Base-by-base conservation (phyloP, 1,140 invertebrate species). In the Drosophila sechellia region DNA sequence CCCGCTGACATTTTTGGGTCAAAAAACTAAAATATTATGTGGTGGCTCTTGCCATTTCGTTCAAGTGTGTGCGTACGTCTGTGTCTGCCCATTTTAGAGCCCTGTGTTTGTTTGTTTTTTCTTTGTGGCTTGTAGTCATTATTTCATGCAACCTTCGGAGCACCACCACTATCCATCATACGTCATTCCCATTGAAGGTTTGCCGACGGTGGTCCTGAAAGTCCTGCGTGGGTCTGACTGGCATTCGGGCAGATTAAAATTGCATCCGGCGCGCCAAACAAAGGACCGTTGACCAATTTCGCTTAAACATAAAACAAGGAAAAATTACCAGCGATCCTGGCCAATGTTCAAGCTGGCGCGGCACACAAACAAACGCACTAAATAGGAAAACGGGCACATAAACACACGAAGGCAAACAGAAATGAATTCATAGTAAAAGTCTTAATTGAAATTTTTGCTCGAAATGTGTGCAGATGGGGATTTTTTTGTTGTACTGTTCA, bases 11-110 rank as follows among this genome's bases (percentile, higher is more conserved):
- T 90, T 90, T 90, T 90, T 90, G 86, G 85, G 85, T 90, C 85
- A 90, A 90, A 90, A 76, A 90, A 90, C 86, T 81, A 90, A 90
- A 90, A 90, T 90, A 90, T 90, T 85, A 79, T 90, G 80, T 77
- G 75, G 71, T 60, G 45, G 58, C 46, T 61, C 42, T 45, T 81
- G 77, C 66, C 65, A 70, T 71, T 71, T 40, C 31, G 58, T 34
- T 52, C 49, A 45, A 71, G 42, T 70, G 66, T 66, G 60, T 61
- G 42, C 68, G 48, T 68, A 53, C 17, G 34, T 70, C 40, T 46
- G 50, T 54, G 35, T 49, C 35, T 65, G 45, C 5, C 37, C 12
- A 61, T 52, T 70, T 76, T 76, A 81, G 57, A 40, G 58, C 57
- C 50, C 60, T 89, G 71, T 83, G 63, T 66, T 64, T 31, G 20